Conservation (phyloP, 2,113 vertebrate genomes). For the Oncorhynchus masou region DNA sequence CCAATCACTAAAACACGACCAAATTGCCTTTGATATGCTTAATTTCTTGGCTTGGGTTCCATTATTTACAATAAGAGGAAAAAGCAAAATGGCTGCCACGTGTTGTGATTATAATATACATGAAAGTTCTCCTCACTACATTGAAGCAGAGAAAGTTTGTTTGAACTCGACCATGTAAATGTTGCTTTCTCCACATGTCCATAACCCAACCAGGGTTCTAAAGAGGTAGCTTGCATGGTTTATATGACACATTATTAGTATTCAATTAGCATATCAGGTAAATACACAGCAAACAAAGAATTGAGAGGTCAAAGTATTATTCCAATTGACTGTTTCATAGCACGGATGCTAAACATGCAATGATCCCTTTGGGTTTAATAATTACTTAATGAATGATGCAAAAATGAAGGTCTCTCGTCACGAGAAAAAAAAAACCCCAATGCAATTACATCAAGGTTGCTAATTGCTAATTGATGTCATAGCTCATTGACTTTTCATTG, state of each 20-base stretch:
- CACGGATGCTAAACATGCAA: neutral
- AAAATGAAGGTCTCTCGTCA: neutral
- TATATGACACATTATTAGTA: no score
- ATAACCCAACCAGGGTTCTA: neutral
- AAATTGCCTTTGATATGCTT: slow-evolving; percentile 24
- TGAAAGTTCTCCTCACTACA: neutral
- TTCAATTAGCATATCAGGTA: neutral
- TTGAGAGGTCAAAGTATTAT: neutral
- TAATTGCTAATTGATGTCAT: neutral
- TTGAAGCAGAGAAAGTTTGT: neutral
- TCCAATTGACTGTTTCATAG: neutral
- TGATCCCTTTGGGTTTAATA: neutral
- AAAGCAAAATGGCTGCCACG: neutral
- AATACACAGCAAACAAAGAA: neutral
- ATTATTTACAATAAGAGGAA: neutral
- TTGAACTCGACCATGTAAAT: neutral
- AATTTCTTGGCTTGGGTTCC: slow-evolving; percentile 17
- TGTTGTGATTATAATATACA: neutral
- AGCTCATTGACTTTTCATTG: neutral
- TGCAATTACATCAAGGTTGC: neutral
- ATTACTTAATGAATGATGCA: neutral
- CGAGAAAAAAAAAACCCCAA: neutral
- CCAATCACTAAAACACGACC: slow-evolving; percentile 27
- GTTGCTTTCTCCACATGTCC: neutral
- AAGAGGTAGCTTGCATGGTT: neutral